Evolutionary conservation across 2,888 invertebrate species (phyloP).

Genomic region (Chironomus tentans): DNA sequence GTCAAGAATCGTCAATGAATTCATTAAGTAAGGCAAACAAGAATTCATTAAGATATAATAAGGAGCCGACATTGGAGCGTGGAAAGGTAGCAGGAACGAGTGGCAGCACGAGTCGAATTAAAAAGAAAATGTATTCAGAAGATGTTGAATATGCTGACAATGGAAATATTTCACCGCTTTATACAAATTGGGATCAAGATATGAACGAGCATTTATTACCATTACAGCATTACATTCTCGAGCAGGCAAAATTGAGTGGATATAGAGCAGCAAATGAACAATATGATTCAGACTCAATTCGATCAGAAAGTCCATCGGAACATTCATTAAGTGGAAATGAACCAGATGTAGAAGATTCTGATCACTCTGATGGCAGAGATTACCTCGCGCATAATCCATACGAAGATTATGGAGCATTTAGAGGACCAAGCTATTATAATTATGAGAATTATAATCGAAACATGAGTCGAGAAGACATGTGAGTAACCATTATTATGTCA

Average conservation of each 20-base stretch:
- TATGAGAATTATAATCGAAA: conserved; percentile 51
- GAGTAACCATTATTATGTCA: conserved; percentile 29
- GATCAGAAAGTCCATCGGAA: conserved; percentile 65
- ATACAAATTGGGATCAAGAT: conserved; percentile 63
- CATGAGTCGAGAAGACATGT: conserved; percentile 44
- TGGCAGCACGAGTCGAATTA: conserved; percentile 24
- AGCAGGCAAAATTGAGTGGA: conserved; percentile 65
- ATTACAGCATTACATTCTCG: conserved; percentile 78
- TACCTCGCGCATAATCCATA: conserved; percentile 52
- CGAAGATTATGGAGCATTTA: conserved; percentile 32
- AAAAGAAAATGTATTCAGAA: conserved; percentile 31
- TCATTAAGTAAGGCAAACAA: conserved; percentile 19
- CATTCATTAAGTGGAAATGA: conserved; percentile 59
- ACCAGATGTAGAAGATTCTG: conserved; percentile 67
- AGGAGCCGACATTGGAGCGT: conserved; percentile 29
- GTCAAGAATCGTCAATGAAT: conserved; percentile 36
- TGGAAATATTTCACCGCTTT: conserved; percentile 54
- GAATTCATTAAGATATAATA: conserved; percentile 27
- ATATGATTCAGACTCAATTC: conserved; percentile 65
- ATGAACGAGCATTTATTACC: conserved; percentile 69
- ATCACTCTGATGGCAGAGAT: conserved; percentile 54
- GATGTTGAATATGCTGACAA: conserved; percentile 52
- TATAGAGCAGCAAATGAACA: conserved; percentile 56
- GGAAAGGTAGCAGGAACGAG: conserved; percentile 29
- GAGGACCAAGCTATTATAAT: conserved; percentile 52